phyloP scores from a whole-genome alignment of 1,140 invertebrate species.

The Aphelenchoides avenae region DNA sequence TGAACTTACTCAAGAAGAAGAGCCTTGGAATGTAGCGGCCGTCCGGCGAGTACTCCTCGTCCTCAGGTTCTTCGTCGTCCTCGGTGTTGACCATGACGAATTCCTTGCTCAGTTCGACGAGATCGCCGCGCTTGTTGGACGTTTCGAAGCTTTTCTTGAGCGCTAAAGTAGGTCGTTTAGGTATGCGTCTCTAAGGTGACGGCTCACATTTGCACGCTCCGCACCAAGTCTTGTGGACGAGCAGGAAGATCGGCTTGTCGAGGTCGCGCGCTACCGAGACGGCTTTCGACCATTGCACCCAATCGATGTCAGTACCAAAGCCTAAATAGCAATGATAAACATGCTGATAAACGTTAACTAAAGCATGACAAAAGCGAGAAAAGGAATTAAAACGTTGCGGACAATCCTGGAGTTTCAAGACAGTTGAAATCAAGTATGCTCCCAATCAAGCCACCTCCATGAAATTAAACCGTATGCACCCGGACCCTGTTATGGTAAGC shows the following conservation, averaged over 20 bases:
- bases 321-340: conserved; percentile 60
- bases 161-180: conserved; percentile 32
- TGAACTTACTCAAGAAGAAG: conserved; percentile 52
- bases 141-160: conserved; percentile 46
- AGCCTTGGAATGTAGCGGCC: conserved; percentile 55
- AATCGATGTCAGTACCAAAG: conserved; percentile 51
- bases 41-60: conserved; percentile 54
- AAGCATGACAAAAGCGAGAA: too few species aligned
- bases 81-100: conserved; percentile 59
- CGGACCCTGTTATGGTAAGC: too few species aligned
- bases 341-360: too few species aligned
- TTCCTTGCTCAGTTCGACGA: conserved; percentile 49
- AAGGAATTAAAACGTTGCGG: too few species aligned
- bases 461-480: too few species aligned
- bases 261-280: conserved; percentile 50
- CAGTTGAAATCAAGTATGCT: too few species aligned
- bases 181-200: neutral
- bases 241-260: conserved; percentile 57
- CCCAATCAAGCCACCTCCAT: too few species aligned
- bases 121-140: conserved; percentile 42
- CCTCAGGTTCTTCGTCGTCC: conserved; percentile 58
- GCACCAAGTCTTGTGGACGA: conserved; percentile 58
- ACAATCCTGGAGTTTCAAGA: too few species aligned
- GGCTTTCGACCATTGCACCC: conserved; percentile 51
- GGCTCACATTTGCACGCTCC: conserved; percentile 54